Base-by-base conservation (phyloP, 2,888 invertebrate species). In the Buathra laborator region DNA sequence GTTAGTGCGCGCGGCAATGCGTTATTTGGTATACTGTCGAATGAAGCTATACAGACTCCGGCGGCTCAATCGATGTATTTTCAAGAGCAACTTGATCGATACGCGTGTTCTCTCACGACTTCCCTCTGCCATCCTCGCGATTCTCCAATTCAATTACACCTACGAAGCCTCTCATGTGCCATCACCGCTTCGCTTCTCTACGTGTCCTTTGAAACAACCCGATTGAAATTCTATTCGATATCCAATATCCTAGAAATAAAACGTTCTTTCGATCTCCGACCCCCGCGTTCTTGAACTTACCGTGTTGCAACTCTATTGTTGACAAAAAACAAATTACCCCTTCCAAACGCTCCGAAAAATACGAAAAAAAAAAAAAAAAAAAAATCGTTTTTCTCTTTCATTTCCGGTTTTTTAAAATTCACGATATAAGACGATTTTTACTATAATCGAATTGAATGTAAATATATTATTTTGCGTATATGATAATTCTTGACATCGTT, bases 31-130 rank as follows among this genome's bases (percentile, higher is more conserved):
- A 37, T 37, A 37, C 5, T 9, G 37, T 37, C 37, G 37, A 37
- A 3, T 37, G 6, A 37, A 37, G 37, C 37, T 37, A 7, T 37
- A 48, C 56, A 56, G 24, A 10, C 56, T 24, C 19, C 24, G 24
- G 24, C 24, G 24, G 56, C 56, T 12, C 56, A 24, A 24, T 56
- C 56, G 24, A 56, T 56, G 56, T 19, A 56, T 24, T 56, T 74
- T 62, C 74, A 74, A 62, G 74, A 74, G 62, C 62, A 74, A 62
- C 62, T 74, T 62, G 74, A 74, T 74, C 74, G 59, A 74, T 74
- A 24, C 16, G 24, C 59, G 14, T 43, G 43, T 62, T 62, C 62
- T 37, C 29, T 62, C 56, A 7, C 56, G 14, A 19, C 51, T 19
- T 48, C 48, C 68, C 48, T 19, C 43, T 6, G 46, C 37, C 56